Percentiles rank a stretch among this genome's conserved stretches.
These are phyloP conservation scores for Meteorus sp. DNA, from an alignment of 1,140 invertebrate genomes.

Conservation along the genomic window DNA sequence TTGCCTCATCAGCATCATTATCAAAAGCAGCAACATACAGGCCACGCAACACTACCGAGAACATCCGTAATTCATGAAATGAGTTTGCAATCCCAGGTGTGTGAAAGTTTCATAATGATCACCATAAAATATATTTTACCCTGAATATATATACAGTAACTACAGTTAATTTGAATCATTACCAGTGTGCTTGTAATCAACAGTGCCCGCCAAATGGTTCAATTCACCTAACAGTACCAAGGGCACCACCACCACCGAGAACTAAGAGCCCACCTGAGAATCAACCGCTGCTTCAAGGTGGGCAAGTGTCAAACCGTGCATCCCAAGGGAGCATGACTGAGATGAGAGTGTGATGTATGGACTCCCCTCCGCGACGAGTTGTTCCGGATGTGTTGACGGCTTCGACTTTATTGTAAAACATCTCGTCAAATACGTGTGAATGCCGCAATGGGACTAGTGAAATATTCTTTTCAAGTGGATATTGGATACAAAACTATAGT, in stretches of 20 bases:
- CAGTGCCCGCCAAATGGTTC: conserved; percentile 63
- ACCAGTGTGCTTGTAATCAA: conserved; percentile 26
- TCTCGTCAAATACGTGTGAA: conserved; percentile 21
- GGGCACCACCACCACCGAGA: conserved; percentile 62
- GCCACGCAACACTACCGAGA: conserved; percentile 53
- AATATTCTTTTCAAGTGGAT: not conserved
- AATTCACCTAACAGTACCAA: conserved; percentile 62
- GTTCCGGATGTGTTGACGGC: conserved; percentile 54
- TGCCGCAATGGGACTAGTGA: conserved; percentile 4
- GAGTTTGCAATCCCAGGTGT: conserved; percentile 47
- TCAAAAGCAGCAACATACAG: conserved; percentile 60
- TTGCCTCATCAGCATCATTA: conserved; percentile 60
- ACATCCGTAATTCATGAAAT: conserved; percentile 51
- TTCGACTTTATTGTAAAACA: conserved; percentile 52
- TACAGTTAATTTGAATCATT: not conserved
- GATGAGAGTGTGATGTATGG: conserved; percentile 81
- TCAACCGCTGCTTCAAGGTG: conserved; percentile 59
- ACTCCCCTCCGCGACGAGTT: conserved; percentile 54
- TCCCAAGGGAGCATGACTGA: conserved; percentile 78
- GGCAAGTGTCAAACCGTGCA: conserved; percentile 59
- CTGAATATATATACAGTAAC: no score
- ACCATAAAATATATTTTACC: no score
- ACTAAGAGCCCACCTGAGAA: conserved; percentile 63
- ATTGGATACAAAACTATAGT: not conserved
- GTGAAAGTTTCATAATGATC: conserved; percentile 11